phyloP scores from a whole-genome alignment of 2,113 vertebrate species.

The Cyanoramphus novaezelandiae region DNA sequence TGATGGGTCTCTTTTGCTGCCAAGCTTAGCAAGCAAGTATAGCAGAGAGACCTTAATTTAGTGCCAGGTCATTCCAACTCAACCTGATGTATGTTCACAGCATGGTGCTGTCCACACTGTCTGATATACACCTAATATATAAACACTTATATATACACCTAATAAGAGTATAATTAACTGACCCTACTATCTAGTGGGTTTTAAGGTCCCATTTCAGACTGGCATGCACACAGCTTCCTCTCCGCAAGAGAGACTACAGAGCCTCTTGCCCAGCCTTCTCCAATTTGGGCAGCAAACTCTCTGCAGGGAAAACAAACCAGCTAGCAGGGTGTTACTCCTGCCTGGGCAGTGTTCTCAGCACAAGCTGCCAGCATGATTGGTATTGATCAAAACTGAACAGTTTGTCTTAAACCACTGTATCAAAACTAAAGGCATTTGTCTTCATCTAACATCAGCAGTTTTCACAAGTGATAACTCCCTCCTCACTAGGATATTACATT shows the following conservation, averaged over 20 bases:
- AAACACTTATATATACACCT: no score
- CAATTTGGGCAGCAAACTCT: not conserved
- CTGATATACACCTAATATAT: no score
- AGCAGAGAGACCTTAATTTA: not conserved
- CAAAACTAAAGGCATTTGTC: not conserved
- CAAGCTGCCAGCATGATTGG: not conserved
- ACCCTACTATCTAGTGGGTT: rapidly evolving
- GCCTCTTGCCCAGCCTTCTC: not conserved
- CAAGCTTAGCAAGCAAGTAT: not conserved
- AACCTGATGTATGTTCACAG: not conserved
- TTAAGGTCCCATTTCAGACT: not conserved
- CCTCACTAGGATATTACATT: not conserved
- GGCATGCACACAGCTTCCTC: rapidly evolving
- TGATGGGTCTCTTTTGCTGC: not conserved
- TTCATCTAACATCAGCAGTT: not conserved
- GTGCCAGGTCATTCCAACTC: not conserved
- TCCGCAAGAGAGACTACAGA: not conserved
- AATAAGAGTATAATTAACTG: not conserved
- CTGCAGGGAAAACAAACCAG: not conserved
- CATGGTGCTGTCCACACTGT: rapidly evolving
- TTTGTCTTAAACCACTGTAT: not conserved
- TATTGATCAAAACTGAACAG: not conserved
- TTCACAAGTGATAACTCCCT: not conserved
- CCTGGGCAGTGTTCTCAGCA: not conserved
- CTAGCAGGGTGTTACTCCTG: rapidly evolving